phyloP scores from a whole-genome alignment of 2,113 vertebrate species.

The Uria aalge region DNA sequence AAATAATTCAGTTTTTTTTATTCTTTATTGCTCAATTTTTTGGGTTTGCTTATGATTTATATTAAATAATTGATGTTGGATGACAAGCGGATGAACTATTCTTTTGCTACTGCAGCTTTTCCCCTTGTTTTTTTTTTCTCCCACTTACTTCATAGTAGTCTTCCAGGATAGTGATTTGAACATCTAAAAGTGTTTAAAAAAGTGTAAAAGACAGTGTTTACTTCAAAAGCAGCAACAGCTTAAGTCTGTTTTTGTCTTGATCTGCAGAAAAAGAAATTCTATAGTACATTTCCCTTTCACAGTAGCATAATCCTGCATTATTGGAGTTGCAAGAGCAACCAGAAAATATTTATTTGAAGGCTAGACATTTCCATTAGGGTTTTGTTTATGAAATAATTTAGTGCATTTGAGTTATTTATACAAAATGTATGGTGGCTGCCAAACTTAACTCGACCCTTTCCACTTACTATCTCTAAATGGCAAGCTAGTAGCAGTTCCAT shows the following conservation, averaged over 20 bases:
- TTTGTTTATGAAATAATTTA: conserved; percentile 16
- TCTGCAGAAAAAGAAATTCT: background rate
- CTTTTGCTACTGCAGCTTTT: background rate
- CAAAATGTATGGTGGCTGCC: background rate
- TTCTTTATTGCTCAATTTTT: background rate
- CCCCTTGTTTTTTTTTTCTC: background rate
- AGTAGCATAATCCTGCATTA: background rate
- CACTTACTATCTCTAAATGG: background rate
- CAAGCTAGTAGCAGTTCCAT: background rate
- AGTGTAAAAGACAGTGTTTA: background rate
- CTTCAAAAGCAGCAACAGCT: background rate
- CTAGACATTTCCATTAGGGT: background rate
- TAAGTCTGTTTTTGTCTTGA: background rate
- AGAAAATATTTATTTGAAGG: conserved; percentile 10
- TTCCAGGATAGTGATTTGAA: background rate
- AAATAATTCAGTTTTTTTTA: background rate
- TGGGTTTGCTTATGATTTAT: background rate
- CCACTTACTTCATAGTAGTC: background rate
- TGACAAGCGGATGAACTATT: background rate
- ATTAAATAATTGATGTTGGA: background rate
- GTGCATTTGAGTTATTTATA: background rate
- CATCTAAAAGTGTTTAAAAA: background rate
- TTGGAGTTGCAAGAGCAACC: background rate
- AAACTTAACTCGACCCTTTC: background rate
- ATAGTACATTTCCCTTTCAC: background rate